A percentile compares a stretch with the other conserved stretches of the same genome.
phyloP scores from a whole-genome alignment of 2,888 invertebrate genomes.

The Pharmacophagus antenor region DNA sequence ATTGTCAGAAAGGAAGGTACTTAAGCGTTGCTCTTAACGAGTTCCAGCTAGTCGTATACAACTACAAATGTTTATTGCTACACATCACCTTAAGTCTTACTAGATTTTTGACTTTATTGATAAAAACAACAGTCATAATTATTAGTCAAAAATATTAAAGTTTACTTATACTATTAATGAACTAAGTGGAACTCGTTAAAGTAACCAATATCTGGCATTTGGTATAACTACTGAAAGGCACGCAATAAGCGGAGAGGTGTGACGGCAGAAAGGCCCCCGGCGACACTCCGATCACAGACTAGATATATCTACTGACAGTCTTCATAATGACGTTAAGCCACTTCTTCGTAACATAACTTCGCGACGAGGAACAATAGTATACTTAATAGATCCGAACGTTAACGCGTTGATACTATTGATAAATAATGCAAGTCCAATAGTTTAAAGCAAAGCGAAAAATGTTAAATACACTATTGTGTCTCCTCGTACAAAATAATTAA shows the following conservation, averaged over 20 bases:
- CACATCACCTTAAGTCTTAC: background rate
- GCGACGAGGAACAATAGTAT: slow-evolving; percentile 48
- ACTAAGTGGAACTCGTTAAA: slow-evolving; percentile 48
- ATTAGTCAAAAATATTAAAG: slow-evolving; percentile 2
- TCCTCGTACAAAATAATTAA: slow-evolving; percentile 29
- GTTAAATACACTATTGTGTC: slow-evolving; percentile 29
- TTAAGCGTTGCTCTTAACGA: slow-evolving; percentile 56
- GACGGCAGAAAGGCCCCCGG: slow-evolving; percentile 76
- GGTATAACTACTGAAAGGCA: slow-evolving; percentile 76
- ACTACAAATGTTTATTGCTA: slow-evolving; percentile 29
- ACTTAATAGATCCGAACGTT: slow-evolving; percentile 30
- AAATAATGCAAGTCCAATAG: slow-evolving; percentile 9
- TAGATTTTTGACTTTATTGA: background rate
- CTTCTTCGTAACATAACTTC: slow-evolving; percentile 55
- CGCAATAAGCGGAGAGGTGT: slow-evolving; percentile 78
- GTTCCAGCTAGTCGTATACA: slow-evolving; percentile 53
- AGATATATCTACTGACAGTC: slow-evolving; percentile 77
- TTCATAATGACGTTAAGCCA: slow-evolving; percentile 67
- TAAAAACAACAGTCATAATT: background rate
- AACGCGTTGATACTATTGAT: slow-evolving; percentile 6
- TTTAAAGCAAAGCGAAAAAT: slow-evolving; percentile 22
- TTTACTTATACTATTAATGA: slow-evolving; percentile 20
- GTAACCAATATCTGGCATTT: slow-evolving; percentile 56
- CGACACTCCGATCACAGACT: slow-evolving; percentile 80
- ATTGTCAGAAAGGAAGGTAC: slow-evolving; percentile 79